These are phyloP conservation scores for Harpegnathos saltator DNA, from an alignment of 1,140 invertebrate genomes.

Conservation along the genomic window DNA sequence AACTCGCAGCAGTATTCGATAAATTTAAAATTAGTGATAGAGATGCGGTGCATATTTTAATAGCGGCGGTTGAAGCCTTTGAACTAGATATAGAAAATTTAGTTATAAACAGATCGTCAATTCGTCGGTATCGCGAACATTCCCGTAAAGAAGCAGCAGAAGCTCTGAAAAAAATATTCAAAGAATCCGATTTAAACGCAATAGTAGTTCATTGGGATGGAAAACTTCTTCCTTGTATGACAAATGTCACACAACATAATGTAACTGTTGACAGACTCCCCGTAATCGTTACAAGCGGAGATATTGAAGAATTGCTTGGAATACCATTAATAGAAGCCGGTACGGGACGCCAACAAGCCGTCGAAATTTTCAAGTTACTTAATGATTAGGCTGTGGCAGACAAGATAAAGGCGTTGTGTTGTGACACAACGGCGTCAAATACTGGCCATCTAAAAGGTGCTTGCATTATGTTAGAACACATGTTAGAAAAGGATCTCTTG, in stretches of 20 bases:
- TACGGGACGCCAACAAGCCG: not conserved
- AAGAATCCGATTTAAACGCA: conserved; percentile 1
- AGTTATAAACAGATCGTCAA: too few relatives aligned
- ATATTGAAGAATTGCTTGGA: conserved; percentile 16
- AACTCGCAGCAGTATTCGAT: too few relatives aligned
- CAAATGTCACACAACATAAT: too few relatives aligned
- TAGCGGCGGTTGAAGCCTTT: too few relatives aligned
- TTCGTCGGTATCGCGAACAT: too few relatives aligned
- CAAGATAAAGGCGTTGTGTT: not conserved
- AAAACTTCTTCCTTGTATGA: not conserved
- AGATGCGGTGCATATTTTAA: too few relatives aligned
- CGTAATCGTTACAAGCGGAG: conserved; percentile 4
- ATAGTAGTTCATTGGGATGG: not conserved
- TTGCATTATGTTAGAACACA: conserved; percentile 5
- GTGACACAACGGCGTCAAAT: conserved; percentile 2
- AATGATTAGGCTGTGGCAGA: not conserved
- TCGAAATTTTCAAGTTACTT: not conserved
- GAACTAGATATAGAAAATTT: too few relatives aligned
- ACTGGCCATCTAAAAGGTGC: not conserved
- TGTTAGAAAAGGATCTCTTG: conserved; percentile 49
- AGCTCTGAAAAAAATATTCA: not conserved
- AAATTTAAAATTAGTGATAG: too few relatives aligned
- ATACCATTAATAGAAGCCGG: conserved; percentile 27
- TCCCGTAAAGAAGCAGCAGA: too few relatives aligned
- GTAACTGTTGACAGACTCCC: not conserved